phyloP scores from a whole-genome alignment of 2,113 vertebrate genomes.

The Hystrix cristata region DNA sequence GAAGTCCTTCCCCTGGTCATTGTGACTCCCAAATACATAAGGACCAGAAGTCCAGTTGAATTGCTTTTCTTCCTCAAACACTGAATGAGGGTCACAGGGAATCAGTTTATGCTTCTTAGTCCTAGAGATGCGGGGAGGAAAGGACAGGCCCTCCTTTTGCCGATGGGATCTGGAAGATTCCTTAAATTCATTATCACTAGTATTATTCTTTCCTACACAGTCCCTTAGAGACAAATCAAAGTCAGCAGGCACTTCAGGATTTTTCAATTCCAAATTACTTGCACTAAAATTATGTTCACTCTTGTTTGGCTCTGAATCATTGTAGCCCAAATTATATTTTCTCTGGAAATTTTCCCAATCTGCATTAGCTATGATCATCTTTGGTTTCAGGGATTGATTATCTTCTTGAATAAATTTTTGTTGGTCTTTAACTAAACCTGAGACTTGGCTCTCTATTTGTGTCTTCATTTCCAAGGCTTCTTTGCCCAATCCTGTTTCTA shows the following conservation, averaged over 20 bases:
- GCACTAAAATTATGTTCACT: constrained; percentile 79
- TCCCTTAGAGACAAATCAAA: constrained; percentile 82
- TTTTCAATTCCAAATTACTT: constrained; percentile 84
- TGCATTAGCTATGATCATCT: constrained; percentile 87
- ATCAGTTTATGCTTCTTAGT: constrained; percentile 85
- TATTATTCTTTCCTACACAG: constrained; percentile 75
- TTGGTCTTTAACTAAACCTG: constrained; percentile 85
- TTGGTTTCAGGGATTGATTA: constrained; percentile 91
- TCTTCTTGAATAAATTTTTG: constrained; percentile 87
- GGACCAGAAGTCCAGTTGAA: constrained; percentile 66
- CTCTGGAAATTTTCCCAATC: constrained; percentile 88
- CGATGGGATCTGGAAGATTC: constrained; percentile 85
- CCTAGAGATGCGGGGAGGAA: constrained; percentile 85
- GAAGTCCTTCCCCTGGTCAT: constrained; percentile 78
- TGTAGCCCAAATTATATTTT: constrained; percentile 88
- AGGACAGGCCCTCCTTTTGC: constrained; percentile 87
- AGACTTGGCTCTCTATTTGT: constrained; percentile 83
- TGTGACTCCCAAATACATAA: constrained; percentile 75
- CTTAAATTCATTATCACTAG: constrained; percentile 83
- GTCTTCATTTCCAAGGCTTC: constrained; percentile 75
- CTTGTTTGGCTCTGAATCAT: constrained; percentile 83
- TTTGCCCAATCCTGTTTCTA: constrained; percentile 76
- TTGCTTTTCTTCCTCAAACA: constrained; percentile 78
- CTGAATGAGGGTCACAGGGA: constrained; percentile 76
- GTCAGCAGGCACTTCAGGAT: constrained; percentile 87